Evolutionary conservation across 2,888 invertebrate genomes (phyloP).

Genomic region (Drosophila leonis): DNA sequence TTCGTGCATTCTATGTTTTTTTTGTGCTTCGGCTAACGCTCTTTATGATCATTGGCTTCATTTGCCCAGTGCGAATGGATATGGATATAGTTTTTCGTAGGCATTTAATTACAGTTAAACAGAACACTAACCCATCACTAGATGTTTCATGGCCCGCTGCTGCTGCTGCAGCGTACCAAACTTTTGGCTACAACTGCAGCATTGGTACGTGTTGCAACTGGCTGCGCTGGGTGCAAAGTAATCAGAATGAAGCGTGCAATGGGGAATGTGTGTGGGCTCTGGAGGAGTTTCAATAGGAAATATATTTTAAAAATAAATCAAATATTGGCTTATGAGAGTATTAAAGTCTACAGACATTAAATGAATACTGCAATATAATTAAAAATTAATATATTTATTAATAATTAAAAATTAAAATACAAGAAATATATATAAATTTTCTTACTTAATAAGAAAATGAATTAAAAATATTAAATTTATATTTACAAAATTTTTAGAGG

Average conservation of each 20-base stretch:
- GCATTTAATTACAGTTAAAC: conserved; percentile 8
- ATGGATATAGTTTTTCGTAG: neutral
- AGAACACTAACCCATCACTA: neutral
- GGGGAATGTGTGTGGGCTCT: neutral
- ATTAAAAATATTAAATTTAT: too few relatives aligned
- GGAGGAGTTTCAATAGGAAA: neutral
- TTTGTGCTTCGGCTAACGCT: conserved; percentile 19
- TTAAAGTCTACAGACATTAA: too few relatives aligned
- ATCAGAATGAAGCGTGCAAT: neutral
- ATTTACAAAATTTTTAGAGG: too few relatives aligned
- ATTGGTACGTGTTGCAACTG: neutral
- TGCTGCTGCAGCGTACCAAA: neutral
- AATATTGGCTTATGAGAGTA: too few relatives aligned
- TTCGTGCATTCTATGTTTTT: conserved; percentile 74
- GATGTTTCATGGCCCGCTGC: neutral
- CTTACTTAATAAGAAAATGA: too few relatives aligned
- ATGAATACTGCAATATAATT: too few relatives aligned
- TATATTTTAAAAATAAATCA: neutral
- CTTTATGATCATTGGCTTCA: conserved; percentile 52
- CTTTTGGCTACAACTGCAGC: neutral
- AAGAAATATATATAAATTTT: too few relatives aligned
- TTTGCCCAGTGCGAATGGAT: conserved; percentile 7
- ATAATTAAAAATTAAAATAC: too few relatives aligned
- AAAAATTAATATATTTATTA: too few relatives aligned
- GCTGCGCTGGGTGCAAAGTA: conserved; percentile 15